Percentiles rank a stretch among this genome's conserved stretches.
Conservation (phyloP, 2,113 vertebrate genomes). For the Copsychus sechellarum region DNA sequence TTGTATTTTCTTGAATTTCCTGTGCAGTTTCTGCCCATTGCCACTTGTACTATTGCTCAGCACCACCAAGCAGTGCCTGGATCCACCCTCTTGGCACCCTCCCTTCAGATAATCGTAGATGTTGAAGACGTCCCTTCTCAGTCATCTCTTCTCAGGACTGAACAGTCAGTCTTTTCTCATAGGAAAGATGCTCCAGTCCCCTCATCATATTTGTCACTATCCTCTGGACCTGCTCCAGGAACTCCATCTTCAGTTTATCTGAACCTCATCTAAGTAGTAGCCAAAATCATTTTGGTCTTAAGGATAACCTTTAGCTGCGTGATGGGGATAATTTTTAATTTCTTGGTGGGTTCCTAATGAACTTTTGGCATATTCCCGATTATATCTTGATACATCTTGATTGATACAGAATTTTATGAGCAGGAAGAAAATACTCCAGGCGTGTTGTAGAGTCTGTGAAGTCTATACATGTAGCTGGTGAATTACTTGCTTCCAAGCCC, state of each 20-base stretch:
- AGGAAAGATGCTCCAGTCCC: background rate
- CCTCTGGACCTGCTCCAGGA: background rate
- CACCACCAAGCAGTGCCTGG: background rate
- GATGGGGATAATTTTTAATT: background rate
- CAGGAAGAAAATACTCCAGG: background rate
- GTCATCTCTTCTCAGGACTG: background rate
- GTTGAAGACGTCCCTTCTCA: background rate
- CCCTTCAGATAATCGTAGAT: background rate
- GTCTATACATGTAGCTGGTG: background rate
- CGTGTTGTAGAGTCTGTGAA: background rate
- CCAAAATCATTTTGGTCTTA: background rate
- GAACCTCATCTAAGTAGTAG: background rate
- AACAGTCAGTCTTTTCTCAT: background rate
- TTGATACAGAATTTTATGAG: background rate
- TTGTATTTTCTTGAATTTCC: background rate
- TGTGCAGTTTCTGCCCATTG: background rate
- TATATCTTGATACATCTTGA: background rate
- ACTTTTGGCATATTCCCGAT: background rate
- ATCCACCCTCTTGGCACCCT: background rate
- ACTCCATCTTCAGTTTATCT: background rate
- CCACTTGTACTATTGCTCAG: background rate
- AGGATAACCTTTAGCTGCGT: background rate
- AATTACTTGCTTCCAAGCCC: fast-evolving
- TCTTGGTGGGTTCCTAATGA: background rate
- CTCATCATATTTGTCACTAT: background rate